Evolutionary conservation across 2,113 vertebrate genomes (phyloP), one percentile per base, ranked within the genome.

Genomic region (Gopherus flavomarginatus): DNA sequence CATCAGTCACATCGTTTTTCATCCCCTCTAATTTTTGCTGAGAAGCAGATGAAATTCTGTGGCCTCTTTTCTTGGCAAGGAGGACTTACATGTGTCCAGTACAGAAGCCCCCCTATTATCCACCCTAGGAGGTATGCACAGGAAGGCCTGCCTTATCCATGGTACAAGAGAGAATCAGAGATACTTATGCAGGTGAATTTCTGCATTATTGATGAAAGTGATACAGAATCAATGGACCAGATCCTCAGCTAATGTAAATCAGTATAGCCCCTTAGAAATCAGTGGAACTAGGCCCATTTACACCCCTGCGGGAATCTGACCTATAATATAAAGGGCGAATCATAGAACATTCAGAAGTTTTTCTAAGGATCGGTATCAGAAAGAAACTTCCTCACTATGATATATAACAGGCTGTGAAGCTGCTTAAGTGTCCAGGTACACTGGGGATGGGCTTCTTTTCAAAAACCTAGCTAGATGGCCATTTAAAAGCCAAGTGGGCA

Each of bases 51-150:
- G 94, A 97, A 97, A 97, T 24, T 11, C 83, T 94, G 95, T 87
- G 96, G 96, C 89, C 95, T 96, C 95, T 97, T 95, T 95, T 90
- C 92, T 97, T 97, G 97, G 97, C 97, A 47, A 5, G 92, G 90
- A 83, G 78, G 94, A 93, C 89, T 90, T 97, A 77, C 72, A 53
- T 97, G 93, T 92, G 95, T 88, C 96, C 94, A 95, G 93, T 95
- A 93, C 96, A 97, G 95, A 87, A 95, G 3, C 65, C 97, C 94
- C 96, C 96, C 95, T 93, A 96, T 96, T 97, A 97, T 97, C 95
- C 26, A 96, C 96, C 95, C 94, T n/a, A 14, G 95, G 96, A 97
- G 90, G 93, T 86, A 92, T 17, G 91, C 97, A 97, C 86, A 95
- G 90, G 93, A 97, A 96, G 29, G 59, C 93, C 21, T 0, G 27